phyloP scores from a whole-genome alignment of 2,888 invertebrate species.

The Zaprionus obscuricornis region DNA sequence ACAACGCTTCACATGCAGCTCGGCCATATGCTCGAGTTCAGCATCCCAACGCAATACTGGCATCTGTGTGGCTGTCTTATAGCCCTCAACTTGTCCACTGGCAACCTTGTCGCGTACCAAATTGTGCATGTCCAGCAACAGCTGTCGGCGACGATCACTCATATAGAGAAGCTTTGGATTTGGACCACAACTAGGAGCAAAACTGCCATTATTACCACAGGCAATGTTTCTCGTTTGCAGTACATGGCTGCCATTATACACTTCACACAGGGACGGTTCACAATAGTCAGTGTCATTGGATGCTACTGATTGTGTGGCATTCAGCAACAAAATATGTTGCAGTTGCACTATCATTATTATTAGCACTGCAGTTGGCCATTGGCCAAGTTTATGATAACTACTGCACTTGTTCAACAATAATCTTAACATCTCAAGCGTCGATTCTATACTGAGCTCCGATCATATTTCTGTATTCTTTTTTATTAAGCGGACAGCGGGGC shows the following conservation, averaged over 20 bases:
- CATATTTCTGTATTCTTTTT: slow-evolving; percentile 35
- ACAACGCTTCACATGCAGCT: slow-evolving; percentile 79
- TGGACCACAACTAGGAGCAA: slow-evolving; percentile 63
- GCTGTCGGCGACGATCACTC: slow-evolving; percentile 76
- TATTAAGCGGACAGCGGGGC: slow-evolving; percentile 39
- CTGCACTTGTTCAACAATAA: slow-evolving; percentile 52
- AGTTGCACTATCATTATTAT: slow-evolving; percentile 8
- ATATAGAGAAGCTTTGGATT: slow-evolving; percentile 71
- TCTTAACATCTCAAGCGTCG: slow-evolving; percentile 43
- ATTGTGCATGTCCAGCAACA: slow-evolving; percentile 81
- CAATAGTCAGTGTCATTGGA: slow-evolving; percentile 62
- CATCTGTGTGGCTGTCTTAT: slow-evolving; percentile 77
- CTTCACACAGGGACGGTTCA: slow-evolving; percentile 68
- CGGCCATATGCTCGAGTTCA: slow-evolving; percentile 79
- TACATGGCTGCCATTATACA: slow-evolving; percentile 79
- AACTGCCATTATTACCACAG: slow-evolving; percentile 74
- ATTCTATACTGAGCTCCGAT: slow-evolving; percentile 43
- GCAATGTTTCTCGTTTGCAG: slow-evolving; percentile 71
- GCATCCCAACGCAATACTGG: slow-evolving; percentile 79
- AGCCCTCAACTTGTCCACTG: slow-evolving; percentile 73
- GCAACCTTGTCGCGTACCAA: slow-evolving; percentile 79
- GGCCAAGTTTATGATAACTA: background rate
- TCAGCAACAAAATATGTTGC: background rate
- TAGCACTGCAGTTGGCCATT: slow-evolving; percentile 44
- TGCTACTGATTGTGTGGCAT: background rate